Conservation (phyloP, 2,113 vertebrate species). For the Odocoileus virginianus region DNA sequence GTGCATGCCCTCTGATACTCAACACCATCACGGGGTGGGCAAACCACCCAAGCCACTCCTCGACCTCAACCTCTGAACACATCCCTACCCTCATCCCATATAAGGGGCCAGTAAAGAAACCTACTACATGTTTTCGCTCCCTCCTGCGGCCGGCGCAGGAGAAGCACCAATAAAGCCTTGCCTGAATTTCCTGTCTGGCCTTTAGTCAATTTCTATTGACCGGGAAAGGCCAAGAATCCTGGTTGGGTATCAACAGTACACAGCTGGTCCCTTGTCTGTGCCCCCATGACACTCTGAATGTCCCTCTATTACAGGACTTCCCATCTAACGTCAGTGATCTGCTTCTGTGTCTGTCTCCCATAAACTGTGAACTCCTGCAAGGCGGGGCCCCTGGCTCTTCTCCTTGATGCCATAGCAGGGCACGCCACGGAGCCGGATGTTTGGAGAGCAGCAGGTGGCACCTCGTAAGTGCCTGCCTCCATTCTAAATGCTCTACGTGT, state of each 20-base stretch:
- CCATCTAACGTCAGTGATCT: too few species aligned
- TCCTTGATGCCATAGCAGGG: background rate
- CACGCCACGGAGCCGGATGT: background rate
- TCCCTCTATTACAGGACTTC: background rate
- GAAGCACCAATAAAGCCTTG: background rate
- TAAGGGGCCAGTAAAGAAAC: background rate
- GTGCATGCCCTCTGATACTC: background rate
- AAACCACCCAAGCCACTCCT: background rate
- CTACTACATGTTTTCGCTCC: background rate
- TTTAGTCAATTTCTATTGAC: background rate
- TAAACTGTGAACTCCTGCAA: background rate
- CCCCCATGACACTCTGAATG: background rate
- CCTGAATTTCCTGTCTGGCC: background rate
- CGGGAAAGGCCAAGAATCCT: background rate
- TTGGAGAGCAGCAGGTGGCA: accelerated
- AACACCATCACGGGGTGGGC: background rate
- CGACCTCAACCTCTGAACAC: background rate
- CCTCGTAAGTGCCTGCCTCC: background rate
- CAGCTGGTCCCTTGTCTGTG: background rate
- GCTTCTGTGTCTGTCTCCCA: background rate
- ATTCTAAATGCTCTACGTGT: background rate
- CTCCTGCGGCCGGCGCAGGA: background rate
- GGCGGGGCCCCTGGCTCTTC: accelerated
- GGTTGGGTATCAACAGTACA: background rate
- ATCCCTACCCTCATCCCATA: background rate